A percentile compares a stretch with the other conserved stretches of the same genome.
Evolutionary conservation across 2,888 invertebrate genomes (phyloP).

Genomic region (Chironomus tentans): DNA sequence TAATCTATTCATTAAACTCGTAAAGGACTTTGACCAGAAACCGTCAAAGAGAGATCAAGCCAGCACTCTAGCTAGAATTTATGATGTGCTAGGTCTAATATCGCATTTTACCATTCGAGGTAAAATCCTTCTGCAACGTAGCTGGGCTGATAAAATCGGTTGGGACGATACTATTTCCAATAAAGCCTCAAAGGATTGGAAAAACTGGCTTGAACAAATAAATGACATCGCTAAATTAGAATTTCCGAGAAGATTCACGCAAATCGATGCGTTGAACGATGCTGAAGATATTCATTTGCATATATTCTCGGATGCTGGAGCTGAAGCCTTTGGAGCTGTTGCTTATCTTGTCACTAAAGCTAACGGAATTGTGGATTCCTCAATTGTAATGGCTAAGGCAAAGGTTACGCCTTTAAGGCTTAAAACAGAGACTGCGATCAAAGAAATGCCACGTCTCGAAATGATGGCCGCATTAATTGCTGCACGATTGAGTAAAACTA

Average conservation of each 20-base stretch:
- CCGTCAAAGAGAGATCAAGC: not conserved
- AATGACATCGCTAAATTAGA: not conserved
- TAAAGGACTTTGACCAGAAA: not conserved
- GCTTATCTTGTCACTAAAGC: too few species aligned
- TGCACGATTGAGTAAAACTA: not conserved
- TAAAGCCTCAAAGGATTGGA: not conserved
- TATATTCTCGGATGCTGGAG: not conserved
- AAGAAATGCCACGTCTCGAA: not conserved
- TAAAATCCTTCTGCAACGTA: not conserved
- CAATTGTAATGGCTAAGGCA: not conserved
- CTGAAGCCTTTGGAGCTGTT: not conserved
- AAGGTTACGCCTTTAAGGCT: not conserved
- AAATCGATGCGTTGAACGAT: not conserved
- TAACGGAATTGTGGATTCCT: not conserved
- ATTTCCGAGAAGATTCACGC: not conserved
- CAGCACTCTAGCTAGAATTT: not conserved
- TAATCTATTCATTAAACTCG: not conserved
- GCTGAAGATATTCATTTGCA: not conserved
- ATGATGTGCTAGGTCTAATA: not conserved
- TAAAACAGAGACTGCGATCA: not conserved
- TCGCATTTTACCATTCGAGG: not conserved
- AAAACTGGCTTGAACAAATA: not conserved
- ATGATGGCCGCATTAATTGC: not conserved
- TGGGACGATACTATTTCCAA: not conserved
- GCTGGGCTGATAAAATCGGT: not conserved